phyloP scores from a whole-genome alignment of 1,140 invertebrate genomes.

The Andrena cerasifolii region DNA sequence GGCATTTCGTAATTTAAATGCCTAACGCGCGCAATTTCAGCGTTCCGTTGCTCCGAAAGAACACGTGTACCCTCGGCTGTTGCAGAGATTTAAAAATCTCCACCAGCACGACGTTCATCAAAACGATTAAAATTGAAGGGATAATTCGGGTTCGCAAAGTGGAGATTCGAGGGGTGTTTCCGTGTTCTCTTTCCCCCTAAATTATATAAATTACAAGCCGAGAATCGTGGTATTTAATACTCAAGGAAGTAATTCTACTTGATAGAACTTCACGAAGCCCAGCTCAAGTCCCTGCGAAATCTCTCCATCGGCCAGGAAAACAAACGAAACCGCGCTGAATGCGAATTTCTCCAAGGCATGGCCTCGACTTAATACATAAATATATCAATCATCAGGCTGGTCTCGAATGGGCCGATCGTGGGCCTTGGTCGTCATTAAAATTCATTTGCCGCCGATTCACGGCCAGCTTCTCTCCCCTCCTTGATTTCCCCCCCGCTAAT shows the following conservation, averaged over 20 bases:
- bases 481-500: conserved; percentile 46
- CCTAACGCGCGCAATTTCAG: conserved; percentile 15
- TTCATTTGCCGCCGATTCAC: conserved; percentile 69
- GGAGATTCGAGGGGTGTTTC: no score
- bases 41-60: background rate
- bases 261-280: no score
- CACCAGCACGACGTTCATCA: background rate
- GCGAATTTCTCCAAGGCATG: conserved; percentile 36
- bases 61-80: no score
- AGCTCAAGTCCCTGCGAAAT: background rate
- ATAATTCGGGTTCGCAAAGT: background rate
- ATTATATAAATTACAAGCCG: no score
- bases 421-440: conserved; percentile 62
- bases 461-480: conserved; percentile 32
- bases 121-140: conserved; percentile 7
- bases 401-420: conserved; percentile 51
- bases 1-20: conserved; percentile 41
- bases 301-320: background rate
- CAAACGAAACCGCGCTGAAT: background rate
- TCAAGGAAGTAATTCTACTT: no score
- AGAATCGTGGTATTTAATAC: no score
- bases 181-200: no score
- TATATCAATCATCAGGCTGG: conserved; percentile 59
- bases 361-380: conserved; percentile 38
- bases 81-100: no score